Evolutionary conservation across 2,113 vertebrate species (phyloP).

Genomic region (sheep (Ovis aries)): DNA sequence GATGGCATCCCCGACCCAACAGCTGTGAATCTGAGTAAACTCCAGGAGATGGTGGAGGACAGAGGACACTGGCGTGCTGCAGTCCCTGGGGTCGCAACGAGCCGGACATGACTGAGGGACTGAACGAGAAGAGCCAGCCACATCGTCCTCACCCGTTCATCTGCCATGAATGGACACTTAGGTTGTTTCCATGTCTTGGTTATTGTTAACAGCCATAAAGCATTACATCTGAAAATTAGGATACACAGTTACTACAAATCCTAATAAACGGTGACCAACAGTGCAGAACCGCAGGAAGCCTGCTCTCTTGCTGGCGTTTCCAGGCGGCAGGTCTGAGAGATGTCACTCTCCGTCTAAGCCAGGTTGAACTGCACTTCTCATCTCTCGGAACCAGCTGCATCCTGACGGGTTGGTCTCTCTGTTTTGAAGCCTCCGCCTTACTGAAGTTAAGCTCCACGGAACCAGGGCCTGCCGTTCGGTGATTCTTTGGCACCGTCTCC

Average conservation of each 20-base stretch:
- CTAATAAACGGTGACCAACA: rapidly evolving
- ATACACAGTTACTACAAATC: not conserved
- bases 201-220: not conserved
- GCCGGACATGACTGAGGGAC: rapidly evolving
- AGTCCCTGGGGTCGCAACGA: not conserved
- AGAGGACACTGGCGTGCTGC: not conserved
- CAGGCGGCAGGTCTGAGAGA: not conserved
- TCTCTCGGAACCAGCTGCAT: not conserved
- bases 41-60: not conserved
- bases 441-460: not conserved
- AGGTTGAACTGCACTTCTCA: rapidly evolving
- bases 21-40: not conserved
- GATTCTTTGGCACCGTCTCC: not conserved
- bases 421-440: not conserved
- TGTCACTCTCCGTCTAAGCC: not conserved
- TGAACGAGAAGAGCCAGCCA: not conserved
- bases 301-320: not conserved
- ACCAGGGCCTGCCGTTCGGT: too few relatives aligned
- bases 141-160: not conserved
- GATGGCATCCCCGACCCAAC: rapidly evolving
- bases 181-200: not conserved
- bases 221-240: not conserved
- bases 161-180: not conserved
- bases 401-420: not conserved
- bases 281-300: not conserved